Conservation (phyloP, 2,888 invertebrate genomes). For the Odontocerum albicorne region DNA sequence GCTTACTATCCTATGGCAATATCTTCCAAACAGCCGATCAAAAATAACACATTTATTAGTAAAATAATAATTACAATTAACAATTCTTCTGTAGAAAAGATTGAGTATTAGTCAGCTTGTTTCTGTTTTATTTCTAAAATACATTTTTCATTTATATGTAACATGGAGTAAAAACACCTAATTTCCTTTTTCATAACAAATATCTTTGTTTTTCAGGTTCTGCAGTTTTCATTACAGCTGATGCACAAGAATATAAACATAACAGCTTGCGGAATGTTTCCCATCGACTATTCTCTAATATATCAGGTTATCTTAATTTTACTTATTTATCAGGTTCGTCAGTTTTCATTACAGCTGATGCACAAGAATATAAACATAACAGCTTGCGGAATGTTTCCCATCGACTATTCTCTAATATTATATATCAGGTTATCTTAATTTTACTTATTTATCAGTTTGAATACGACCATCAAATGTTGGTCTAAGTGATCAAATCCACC, state of each 20-base stretch:
- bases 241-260: slow-evolving; percentile 21
- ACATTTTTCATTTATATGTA: no score
- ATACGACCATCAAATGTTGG: no score
- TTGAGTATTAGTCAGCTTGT: no score
- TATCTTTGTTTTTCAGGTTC: slow-evolving; percentile 14
- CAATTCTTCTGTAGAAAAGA: no score
- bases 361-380: slow-evolving; percentile 22
- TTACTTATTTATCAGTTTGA: slow-evolving; percentile 17
- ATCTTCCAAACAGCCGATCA: no score
- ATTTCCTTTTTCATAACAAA: not conserved
- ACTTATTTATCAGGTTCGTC: slow-evolving; percentile 16
- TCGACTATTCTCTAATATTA: slow-evolving; percentile 22
- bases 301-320: no score
- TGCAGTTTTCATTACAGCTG: slow-evolving; percentile 19
- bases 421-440: slow-evolving; percentile 17
- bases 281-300: slow-evolving; percentile 20
- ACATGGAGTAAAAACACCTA: no score
- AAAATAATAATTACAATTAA: no score
- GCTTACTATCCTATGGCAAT: no score
- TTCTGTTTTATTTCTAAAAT: no score
- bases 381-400: slow-evolving; percentile 25
- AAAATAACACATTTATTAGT: no score
- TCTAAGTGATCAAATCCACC: no score
- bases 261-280: slow-evolving; percentile 26
- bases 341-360: slow-evolving; percentile 19